phyloP scores from a whole-genome alignment of 2,797 vertebrate genomes.

The Spheniscus humboldti region DNA sequence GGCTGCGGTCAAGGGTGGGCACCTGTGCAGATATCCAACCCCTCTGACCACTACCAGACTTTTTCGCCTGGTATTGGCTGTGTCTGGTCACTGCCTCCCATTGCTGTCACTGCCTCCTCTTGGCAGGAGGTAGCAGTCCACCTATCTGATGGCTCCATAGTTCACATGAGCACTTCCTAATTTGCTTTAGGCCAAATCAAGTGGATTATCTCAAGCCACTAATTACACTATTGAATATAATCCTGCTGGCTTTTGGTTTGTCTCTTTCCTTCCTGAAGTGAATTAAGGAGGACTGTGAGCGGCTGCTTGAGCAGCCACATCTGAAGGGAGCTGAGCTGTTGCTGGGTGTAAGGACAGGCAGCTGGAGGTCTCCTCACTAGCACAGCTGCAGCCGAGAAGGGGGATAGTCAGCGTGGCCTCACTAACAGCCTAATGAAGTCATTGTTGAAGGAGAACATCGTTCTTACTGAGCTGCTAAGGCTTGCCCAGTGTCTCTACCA shows the following conservation, averaged over 20 bases:
- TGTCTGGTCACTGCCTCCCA: not conserved
- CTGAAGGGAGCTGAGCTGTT: not conserved
- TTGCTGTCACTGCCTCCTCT: not conserved
- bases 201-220: not conserved
- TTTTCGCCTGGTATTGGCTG: not conserved
- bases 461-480: not conserved
- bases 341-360: not conserved
- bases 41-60: not conserved
- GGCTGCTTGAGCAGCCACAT: rapidly evolving
- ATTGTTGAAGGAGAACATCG: not conserved
- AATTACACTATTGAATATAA: not conserved
- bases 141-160: not conserved
- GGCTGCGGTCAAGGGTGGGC: not conserved
- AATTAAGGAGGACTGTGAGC: not conserved
- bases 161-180: not conserved
- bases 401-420: not conserved
- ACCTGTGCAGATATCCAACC: not conserved
- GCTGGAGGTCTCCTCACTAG: not conserved
- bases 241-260: not conserved
- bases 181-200: not conserved
- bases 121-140: not conserved
- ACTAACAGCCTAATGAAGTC: not conserved
- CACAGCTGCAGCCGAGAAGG: not conserved
- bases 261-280: not conserved
- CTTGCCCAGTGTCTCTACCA: not conserved